phyloP scores from a whole-genome alignment of 2,113 vertebrate species.

The Origma solitaria region DNA sequence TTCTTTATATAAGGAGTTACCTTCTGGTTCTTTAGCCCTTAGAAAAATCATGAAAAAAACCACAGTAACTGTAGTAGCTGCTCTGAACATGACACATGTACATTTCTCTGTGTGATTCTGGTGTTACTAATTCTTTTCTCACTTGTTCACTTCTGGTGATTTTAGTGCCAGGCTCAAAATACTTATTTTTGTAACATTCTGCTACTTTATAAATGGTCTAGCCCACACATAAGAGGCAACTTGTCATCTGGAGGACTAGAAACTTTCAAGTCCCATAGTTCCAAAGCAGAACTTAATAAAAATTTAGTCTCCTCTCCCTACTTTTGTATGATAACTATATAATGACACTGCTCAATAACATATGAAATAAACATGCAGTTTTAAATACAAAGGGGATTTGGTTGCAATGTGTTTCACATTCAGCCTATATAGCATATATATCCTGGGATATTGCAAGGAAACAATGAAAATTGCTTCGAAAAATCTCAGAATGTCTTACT shows the following conservation, averaged over 20 bases:
- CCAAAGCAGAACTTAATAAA: neutral
- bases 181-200: neutral
- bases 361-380: neutral
- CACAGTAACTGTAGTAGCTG: neutral
- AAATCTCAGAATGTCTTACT: neutral
- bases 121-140: neutral
- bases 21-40: neutral
- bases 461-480: neutral
- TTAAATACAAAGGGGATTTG: neutral
- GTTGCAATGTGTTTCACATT: neutral
- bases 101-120: neutral
- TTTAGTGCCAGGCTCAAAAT: neutral
- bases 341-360: neutral
- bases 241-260: neutral
- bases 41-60: neutral
- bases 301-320: neutral
- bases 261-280: neutral
- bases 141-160: neutral
- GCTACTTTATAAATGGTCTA: neutral
- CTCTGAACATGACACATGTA: neutral
- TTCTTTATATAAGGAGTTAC: neutral
- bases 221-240: neutral
- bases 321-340: neutral
- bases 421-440: neutral
- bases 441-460: neutral